phyloP scores from a whole-genome alignment of 1,140 invertebrate genomes.

The Phortica variegata region DNA sequence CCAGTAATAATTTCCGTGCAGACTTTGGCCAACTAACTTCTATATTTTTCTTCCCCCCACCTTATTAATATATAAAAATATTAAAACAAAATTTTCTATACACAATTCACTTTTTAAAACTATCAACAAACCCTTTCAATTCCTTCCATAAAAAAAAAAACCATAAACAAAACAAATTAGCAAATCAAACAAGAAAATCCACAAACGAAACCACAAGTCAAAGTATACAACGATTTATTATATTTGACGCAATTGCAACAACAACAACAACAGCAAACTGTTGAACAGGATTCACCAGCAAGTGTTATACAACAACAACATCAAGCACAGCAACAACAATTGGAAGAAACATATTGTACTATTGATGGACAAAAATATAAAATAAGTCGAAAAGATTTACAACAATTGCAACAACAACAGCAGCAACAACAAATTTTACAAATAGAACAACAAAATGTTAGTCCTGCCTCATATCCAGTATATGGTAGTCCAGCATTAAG shows the following conservation, averaged over 20 bases:
- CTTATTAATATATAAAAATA: constrained; percentile 12
- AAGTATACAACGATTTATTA: constrained; percentile 51
- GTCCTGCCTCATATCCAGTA: constrained; percentile 43
- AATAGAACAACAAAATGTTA: constrained; percentile 38
- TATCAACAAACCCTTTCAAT: constrained; percentile 37
- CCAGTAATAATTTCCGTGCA: no score
- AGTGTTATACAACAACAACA: constrained; percentile 35
- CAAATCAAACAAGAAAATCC: constrained; percentile 54
- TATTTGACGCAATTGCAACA: constrained; percentile 49
- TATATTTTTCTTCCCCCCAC: no score
- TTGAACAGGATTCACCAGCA: constrained; percentile 3
- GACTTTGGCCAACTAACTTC: constrained; percentile 16
- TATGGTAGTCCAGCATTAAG: constrained; percentile 48
- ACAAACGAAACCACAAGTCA: constrained; percentile 42
- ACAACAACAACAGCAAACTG: constrained; percentile 38
- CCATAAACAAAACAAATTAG: constrained; percentile 23
- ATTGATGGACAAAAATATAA: constrained; percentile 43
- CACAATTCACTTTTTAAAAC: no score
- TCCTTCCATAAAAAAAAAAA: constrained; percentile 30
- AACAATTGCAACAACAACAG: constrained; percentile 37
- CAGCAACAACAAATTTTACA: constrained; percentile 35
- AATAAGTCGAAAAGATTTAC: constrained; percentile 36
- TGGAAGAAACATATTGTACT: constrained; percentile 37
- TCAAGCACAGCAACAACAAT: constrained; percentile 29
- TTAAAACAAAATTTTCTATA: constrained; percentile 18